These are phyloP conservation scores for Platycercus adscitus DNA, from an alignment of 2,113 vertebrate genomes.

Conservation along the genomic window DNA sequence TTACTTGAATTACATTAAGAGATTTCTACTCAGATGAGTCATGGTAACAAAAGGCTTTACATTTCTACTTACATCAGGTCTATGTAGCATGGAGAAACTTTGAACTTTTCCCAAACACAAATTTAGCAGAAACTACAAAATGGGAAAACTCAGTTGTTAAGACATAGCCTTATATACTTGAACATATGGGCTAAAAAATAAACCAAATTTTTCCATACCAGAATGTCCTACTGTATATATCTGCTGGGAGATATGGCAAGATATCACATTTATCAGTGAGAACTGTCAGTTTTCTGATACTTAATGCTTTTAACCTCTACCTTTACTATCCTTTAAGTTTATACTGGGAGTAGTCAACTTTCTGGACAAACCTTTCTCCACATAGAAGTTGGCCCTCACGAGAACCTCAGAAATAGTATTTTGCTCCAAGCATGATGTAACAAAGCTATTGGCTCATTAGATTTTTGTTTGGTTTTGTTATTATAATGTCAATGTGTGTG, in stretches of 20 bases:
- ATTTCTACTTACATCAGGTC: not conserved
- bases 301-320: not conserved
- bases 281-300: not conserved
- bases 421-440: not conserved
- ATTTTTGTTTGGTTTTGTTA: not conserved
- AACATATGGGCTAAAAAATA: not conserved
- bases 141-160: not conserved
- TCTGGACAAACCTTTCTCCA: not conserved
- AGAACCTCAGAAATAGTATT: not conserved
- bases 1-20: not conserved
- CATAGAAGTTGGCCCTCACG: not conserved
- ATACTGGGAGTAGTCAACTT: not conserved
- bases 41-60: not conserved
- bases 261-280: not conserved
- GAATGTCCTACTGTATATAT: not conserved
- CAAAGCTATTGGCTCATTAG: not conserved
- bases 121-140: slow-evolving; percentile 12
- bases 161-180: not conserved
- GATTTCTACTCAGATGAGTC: not conserved
- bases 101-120: not conserved
- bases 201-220: not conserved
- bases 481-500: not conserved
- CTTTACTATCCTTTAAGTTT: not conserved
- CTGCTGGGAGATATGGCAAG: not conserved
- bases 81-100: not conserved